Evolutionary conservation across 2,797 vertebrate species (phyloP).

Genomic region (Meda fulgida): DNA sequence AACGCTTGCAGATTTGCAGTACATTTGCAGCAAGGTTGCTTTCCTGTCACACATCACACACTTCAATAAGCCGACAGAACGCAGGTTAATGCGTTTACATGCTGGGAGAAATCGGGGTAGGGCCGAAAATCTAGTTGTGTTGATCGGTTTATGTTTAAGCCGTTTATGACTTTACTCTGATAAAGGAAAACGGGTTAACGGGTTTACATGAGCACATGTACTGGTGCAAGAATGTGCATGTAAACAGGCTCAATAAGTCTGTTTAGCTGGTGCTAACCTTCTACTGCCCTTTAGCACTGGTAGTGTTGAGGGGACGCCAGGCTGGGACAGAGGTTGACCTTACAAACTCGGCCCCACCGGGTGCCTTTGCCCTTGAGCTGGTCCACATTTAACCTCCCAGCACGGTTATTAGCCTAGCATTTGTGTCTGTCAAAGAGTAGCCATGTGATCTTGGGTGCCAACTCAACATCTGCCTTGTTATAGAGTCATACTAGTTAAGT

Average conservation of each 20-base stretch:
- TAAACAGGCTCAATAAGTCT: background rate
- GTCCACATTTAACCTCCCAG: constrained; percentile 8
- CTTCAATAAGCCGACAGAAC: background rate
- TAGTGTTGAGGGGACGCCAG: constrained; percentile 44
- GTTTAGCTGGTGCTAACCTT: constrained; percentile 44
- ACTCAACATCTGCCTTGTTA: constrained; percentile 19
- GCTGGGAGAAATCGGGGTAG: background rate
- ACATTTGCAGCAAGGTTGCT: background rate
- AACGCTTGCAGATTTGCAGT: background rate
- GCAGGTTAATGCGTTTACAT: background rate
- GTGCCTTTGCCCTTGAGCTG: constrained; percentile 55
- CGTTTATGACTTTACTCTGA: background rate
- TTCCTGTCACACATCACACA: background rate
- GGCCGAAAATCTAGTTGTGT: background rate
- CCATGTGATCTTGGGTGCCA: background rate
- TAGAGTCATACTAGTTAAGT: background rate
- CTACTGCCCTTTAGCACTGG: constrained; percentile 53
- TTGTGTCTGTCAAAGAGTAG: constrained; percentile 17
- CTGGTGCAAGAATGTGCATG: background rate
- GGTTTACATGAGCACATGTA: background rate
- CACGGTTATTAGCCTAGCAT: constrained; percentile 16
- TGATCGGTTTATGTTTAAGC: background rate
- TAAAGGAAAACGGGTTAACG: background rate
- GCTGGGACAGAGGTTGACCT: constrained; percentile 53
- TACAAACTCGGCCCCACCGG: constrained; percentile 45